Evolutionary conservation across 2,113 vertebrate genomes (phyloP).

Genomic region (Alaudala cheleensis): DNA sequence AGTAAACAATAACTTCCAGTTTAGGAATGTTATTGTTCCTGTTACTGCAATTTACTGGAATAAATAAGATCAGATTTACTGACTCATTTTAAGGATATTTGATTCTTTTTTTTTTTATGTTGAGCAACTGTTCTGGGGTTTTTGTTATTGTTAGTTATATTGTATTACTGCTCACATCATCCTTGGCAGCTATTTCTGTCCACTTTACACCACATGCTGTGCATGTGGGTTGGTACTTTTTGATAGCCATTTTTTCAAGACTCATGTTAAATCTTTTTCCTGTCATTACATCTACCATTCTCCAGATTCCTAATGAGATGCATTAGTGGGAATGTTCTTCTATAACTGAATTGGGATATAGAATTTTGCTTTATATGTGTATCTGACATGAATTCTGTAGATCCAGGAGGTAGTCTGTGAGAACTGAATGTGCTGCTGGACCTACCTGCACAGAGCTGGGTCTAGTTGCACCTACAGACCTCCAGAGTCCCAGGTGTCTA

Average conservation of each 20-base stretch:
- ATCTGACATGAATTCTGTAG: neutral
- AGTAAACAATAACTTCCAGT: neutral
- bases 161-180: neutral
- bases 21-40: neutral
- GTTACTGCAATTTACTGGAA: neutral
- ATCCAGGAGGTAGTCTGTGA: neutral
- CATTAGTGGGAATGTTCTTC: neutral
- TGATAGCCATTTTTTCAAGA: neutral
- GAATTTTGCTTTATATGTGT: neutral
- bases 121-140: neutral
- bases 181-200: slow-evolving; percentile 17
- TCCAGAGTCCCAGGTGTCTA: neutral
- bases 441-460: neutral
- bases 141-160: neutral
- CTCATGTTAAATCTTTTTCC: neutral
- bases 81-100: slow-evolving; percentile 10
- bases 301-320: neutral
- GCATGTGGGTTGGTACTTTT: neutral
- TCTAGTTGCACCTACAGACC: neutral
- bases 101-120: neutral
- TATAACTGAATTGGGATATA: neutral
- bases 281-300: neutral
- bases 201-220: neutral
- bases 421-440: neutral
- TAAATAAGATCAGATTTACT: neutral